Evolutionary conservation across 2,888 invertebrate genomes (phyloP).

Genomic region (Kryphioiulus occultus): DNA sequence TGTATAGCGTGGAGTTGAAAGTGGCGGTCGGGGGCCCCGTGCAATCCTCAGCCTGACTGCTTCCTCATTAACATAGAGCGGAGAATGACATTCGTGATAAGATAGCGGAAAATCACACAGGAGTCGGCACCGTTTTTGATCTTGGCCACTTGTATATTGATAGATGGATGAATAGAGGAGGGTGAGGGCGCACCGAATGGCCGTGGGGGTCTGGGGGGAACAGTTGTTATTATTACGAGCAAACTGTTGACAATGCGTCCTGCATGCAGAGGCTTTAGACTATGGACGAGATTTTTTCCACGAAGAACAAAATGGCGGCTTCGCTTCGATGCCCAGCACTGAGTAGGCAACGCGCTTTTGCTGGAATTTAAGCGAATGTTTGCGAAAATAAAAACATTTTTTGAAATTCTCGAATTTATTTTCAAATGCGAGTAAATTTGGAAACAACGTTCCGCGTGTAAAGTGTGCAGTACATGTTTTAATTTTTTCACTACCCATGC

Average conservation of each 20-base stretch:
- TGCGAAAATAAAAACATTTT: too few relatives aligned
- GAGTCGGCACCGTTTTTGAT: conserved; percentile 45
- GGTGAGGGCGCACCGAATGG: not conserved
- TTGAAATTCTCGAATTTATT: too few relatives aligned
- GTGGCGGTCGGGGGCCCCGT: not conserved
- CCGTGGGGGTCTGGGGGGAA: not conserved
- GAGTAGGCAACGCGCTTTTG: not conserved
- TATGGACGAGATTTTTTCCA: too few relatives aligned
- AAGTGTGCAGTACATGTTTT: too few relatives aligned
- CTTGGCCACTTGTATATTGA: conserved; percentile 41
- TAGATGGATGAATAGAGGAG: conserved; percentile 39
- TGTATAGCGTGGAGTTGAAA: not conserved
- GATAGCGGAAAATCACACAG: conserved; percentile 46
- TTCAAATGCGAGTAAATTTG: too few relatives aligned
- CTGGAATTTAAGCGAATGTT: not conserved
- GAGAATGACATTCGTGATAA: conserved; percentile 45
- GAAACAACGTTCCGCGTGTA: too few relatives aligned
- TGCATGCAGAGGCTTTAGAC: not conserved
- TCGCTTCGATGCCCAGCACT: not conserved
- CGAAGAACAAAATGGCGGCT: not conserved
- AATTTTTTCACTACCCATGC: too few relatives aligned
- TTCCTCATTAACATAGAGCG: conserved; percentile 39
- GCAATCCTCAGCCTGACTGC: conserved; percentile 30
- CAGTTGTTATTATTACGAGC: conserved; percentile 4
- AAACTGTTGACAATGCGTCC: not conserved